Conservation (phyloP, 2,113 vertebrate species). For the Tetrax tetrax region DNA sequence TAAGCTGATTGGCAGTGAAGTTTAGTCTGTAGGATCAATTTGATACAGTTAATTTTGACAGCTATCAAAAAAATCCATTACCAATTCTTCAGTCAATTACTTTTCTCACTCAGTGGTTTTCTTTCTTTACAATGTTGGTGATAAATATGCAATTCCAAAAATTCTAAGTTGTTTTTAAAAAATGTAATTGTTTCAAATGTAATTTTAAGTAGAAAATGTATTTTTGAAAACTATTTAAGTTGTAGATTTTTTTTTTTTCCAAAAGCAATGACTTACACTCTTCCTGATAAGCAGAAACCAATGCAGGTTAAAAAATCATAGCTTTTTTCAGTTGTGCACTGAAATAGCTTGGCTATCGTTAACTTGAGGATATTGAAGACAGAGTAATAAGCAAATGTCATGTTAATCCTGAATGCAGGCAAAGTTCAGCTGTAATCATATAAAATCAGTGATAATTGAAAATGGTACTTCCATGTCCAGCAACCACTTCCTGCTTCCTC, state of each 20-base stretch:
- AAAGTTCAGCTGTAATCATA: background rate
- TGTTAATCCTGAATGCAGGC: background rate
- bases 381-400: background rate
- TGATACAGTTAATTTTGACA: background rate
- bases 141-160: background rate
- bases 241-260: background rate
- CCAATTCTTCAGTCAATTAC: background rate
- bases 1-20: background rate
- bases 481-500: background rate
- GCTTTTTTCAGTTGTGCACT: background rate
- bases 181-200: background rate
- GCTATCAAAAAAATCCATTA: background rate
- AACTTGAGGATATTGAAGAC: background rate
- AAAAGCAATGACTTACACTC: background rate
- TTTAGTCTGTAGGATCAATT: background rate
- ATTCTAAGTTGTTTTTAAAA: background rate
- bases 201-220: background rate
- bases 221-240: background rate
- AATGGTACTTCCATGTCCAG: background rate
- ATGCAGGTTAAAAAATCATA: background rate
- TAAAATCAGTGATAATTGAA: background rate
- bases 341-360: background rate
- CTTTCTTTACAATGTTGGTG: background rate
- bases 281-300: background rate
- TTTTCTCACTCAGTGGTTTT: background rate